Evolutionary conservation across 2,888 invertebrate species (phyloP).

Genomic region (Cantharis rufa): DNA sequence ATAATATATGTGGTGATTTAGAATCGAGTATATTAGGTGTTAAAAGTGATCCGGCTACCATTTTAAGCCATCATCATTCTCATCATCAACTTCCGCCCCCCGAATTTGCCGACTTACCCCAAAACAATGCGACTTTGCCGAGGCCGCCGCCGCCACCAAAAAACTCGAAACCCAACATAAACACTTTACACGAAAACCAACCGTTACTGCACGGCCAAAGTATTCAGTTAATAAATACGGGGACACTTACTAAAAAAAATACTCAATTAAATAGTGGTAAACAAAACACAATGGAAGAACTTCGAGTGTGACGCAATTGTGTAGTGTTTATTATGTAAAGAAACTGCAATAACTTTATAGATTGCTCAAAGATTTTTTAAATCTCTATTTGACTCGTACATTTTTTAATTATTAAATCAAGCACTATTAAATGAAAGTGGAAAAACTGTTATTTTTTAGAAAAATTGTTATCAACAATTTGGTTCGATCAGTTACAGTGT

Average conservation of each 20-base stretch:
- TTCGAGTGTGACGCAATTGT: conserved; percentile 75
- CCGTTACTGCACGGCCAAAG: conserved; percentile 75
- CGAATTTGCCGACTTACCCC: conserved; percentile 80
- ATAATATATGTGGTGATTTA: conserved; percentile 84
- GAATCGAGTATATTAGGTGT: conserved; percentile 65
- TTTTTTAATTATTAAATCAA: conserved; percentile 15
- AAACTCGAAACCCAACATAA: conserved; percentile 60
- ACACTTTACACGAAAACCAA: conserved; percentile 62
- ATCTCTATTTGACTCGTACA: conserved; percentile 23
- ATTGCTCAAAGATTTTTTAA: conserved; percentile 36
- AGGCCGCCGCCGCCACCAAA: conserved; percentile 75
- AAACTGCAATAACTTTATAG: conserved; percentile 34
- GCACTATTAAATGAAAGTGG: background rate
- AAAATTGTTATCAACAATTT: background rate
- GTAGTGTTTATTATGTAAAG: conserved; percentile 22
- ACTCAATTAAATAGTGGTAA: conserved; percentile 68
- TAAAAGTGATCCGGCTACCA: conserved; percentile 73
- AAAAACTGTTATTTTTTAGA: background rate
- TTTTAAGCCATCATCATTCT: conserved; percentile 74
- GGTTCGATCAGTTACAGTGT: background rate
- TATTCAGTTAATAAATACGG: conserved; percentile 77
- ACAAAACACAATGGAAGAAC: conserved; percentile 73
- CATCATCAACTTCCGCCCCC: conserved; percentile 82
- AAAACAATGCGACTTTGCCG: conserved; percentile 70
- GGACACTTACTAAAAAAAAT: conserved; percentile 77